Conservation (phyloP, 2,888 invertebrate species). For the Alloplasta piceator region DNA sequence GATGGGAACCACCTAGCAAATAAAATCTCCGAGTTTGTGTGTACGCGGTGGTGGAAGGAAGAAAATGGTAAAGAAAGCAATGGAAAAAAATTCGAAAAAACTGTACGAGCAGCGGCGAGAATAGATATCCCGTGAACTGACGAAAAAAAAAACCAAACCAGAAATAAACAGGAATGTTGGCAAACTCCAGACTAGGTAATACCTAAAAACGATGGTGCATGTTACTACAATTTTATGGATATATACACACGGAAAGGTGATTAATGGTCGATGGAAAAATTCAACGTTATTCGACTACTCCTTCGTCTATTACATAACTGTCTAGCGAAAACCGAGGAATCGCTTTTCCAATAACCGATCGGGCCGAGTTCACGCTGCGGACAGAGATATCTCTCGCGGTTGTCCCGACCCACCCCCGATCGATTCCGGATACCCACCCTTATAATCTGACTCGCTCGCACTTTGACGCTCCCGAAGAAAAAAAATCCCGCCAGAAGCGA, state of each 20-base stretch:
- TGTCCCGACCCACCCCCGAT: slow-evolving; percentile 24
- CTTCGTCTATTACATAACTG: slow-evolving; percentile 52
- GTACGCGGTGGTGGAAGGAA: slow-evolving; percentile 27
- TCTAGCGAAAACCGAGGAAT: slow-evolving; percentile 57
- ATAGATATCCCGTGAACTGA: slow-evolving; percentile 42
- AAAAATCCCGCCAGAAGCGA: slow-evolving; percentile 34
- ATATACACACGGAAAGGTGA: slow-evolving; percentile 32
- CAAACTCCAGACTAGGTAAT: slow-evolving; percentile 31
- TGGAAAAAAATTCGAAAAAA: too few species aligned
- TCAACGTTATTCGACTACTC: slow-evolving; percentile 53
- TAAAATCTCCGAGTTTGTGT: slow-evolving; percentile 53
- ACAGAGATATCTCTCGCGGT: slow-evolving; percentile 50
- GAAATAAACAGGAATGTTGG: slow-evolving; percentile 31
- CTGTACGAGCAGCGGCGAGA: slow-evolving; percentile 41
- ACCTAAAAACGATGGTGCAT: slow-evolving; percentile 38
- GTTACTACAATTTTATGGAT: slow-evolving; percentile 7
- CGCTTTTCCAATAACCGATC: slow-evolving; percentile 64
- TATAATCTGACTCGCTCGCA: slow-evolving; percentile 48
- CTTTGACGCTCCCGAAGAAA: slow-evolving; percentile 26
- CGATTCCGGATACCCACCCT: slow-evolving; percentile 28
- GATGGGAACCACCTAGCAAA: slow-evolving; percentile 30
- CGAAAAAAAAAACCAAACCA: too few species aligned
- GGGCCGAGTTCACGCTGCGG: slow-evolving; percentile 34
- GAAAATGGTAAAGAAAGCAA: slow-evolving; percentile 35
- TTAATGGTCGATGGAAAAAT: slow-evolving; percentile 57